phyloP scores from a whole-genome alignment of 2,113 vertebrate species.

The Dipodomys ordii region DNA sequence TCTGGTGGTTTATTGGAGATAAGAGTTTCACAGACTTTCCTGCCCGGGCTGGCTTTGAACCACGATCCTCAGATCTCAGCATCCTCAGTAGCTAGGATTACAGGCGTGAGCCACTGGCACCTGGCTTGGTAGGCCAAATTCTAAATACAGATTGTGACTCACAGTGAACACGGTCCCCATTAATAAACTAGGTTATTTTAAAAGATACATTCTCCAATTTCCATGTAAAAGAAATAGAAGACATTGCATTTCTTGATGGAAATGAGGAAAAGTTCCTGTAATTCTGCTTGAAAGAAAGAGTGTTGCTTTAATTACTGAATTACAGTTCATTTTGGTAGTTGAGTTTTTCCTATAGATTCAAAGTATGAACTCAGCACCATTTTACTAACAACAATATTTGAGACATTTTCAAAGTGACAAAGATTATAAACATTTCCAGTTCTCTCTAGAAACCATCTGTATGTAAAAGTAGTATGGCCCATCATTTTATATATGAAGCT shows the following conservation, averaged over 20 bases:
- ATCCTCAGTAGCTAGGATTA: too few relatives aligned
- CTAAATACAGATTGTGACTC: not conserved
- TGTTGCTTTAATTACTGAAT: not conserved
- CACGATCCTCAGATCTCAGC: too few relatives aligned
- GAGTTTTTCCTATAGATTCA: not conserved
- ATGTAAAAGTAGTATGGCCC: not conserved
- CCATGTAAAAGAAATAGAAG: not conserved
- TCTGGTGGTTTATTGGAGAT: too few relatives aligned
- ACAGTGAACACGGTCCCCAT: not conserved
- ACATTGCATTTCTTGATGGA: not conserved
- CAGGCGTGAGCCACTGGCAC: too few relatives aligned
- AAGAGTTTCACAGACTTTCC: too few relatives aligned
- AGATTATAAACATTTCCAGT: not conserved
- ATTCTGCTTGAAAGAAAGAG: not conserved
- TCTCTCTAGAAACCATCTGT: not conserved
- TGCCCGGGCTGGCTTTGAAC: too few relatives aligned
- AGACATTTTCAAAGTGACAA: not conserved
- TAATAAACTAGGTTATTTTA: not conserved
- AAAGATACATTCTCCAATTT: not conserved
- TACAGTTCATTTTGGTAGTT: not conserved
- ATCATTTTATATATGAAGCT: constrained; percentile 40
- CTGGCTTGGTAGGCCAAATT: not conserved
- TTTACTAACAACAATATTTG: not conserved
- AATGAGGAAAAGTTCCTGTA: not conserved
- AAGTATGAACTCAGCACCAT: not conserved